A percentile compares a stretch with the other conserved stretches of the same genome.
Evolutionary conservation across 2,797 vertebrate species (phyloP).

Genomic region (Margarornis squamiger): DNA sequence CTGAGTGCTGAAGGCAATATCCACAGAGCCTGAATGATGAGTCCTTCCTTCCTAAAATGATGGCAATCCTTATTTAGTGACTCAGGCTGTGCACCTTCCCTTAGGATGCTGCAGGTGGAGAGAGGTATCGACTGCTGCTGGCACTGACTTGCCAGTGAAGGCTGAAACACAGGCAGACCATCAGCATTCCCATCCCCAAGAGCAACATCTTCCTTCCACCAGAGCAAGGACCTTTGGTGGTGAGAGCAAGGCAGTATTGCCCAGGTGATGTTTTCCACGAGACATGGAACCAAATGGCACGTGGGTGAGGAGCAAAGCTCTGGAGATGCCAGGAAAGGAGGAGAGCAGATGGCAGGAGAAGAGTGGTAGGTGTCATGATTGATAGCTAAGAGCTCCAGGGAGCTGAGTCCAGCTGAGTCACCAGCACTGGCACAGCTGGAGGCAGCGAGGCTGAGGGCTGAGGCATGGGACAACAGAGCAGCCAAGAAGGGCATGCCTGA

Average conservation of each 20-base stretch:
- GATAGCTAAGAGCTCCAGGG: not conserved
- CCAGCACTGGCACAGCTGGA: not conserved
- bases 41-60: not conserved
- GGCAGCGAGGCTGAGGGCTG: not conserved
- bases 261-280: not conserved
- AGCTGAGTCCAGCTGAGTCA: not conserved
- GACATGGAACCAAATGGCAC: not conserved
- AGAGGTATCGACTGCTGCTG: not conserved
- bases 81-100: not conserved
- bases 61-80: not conserved
- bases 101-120: not conserved
- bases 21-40: not conserved
- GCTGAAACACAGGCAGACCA: not conserved
- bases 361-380: not conserved
- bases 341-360: not conserved
- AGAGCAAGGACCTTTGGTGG: accelerated
- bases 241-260: not conserved
- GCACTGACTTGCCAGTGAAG: not conserved
- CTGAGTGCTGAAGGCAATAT: not conserved
- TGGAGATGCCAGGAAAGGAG: not conserved
- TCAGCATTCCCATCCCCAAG: not conserved
- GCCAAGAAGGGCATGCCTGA: not conserved
- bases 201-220: not conserved
- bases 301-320: conserved; percentile 36
- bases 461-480: not conserved